phyloP scores from a whole-genome alignment of 2,888 invertebrate genomes.

The Himalopsyche anomala region DNA sequence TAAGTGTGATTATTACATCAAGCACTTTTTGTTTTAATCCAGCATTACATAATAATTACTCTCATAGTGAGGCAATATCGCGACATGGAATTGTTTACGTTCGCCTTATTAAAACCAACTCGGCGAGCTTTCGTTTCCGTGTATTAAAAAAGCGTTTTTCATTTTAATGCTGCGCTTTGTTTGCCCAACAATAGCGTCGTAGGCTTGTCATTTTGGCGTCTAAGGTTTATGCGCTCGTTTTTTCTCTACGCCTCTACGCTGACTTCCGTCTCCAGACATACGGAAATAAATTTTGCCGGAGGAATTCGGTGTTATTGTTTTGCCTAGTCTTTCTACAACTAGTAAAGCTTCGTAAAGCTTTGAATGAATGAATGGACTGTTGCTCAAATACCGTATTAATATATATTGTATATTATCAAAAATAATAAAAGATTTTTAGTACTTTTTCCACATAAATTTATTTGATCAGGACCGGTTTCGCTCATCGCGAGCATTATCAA shows the following conservation, averaged over 20 bases:
- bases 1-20: too few species aligned
- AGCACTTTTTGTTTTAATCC: too few species aligned
- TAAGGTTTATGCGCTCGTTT: slow-evolving; percentile 26
- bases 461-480: too few species aligned
- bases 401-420: too few species aligned
- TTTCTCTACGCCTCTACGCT: slow-evolving; percentile 20
- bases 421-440: too few species aligned
- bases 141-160: slow-evolving; percentile 8
- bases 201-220: slow-evolving; percentile 22
- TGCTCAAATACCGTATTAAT: not conserved
- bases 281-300: slow-evolving; percentile 12
- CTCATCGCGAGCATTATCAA: too few species aligned
- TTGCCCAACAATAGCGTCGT: slow-evolving; percentile 9
- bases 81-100: not conserved
- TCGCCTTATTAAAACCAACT: slow-evolving; percentile 17
- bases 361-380: not conserved
- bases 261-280: slow-evolving; percentile 26
- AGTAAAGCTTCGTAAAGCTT: not conserved
- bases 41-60: too few species aligned
- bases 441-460: too few species aligned
- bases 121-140: not conserved
- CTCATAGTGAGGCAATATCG: not conserved
- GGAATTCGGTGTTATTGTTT: slow-evolving; percentile 30
- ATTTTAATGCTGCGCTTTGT: slow-evolving; percentile 34
- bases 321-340: not conserved